A percentile compares a stretch with the other conserved stretches of the same genome.
These are phyloP conservation scores for Noctua janthe DNA, from an alignment of 2,888 invertebrate genomes.

Conservation along the genomic window DNA sequence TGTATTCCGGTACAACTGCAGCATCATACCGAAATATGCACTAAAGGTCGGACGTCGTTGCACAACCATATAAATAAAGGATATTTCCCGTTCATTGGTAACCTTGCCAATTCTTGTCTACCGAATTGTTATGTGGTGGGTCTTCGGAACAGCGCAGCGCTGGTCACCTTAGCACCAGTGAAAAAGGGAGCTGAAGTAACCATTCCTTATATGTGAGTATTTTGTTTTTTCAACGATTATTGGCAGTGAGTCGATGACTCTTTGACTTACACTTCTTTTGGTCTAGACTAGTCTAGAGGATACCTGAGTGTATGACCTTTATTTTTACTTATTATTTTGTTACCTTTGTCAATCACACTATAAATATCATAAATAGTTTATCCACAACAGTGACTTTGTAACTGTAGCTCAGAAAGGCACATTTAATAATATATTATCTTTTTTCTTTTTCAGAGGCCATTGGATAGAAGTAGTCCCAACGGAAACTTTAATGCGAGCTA, in stretches of 20 bases:
- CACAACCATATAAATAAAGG: conserved; percentile 20
- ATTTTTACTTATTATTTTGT: neutral
- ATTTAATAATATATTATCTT: neutral
- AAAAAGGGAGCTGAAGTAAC: conserved; percentile 39
- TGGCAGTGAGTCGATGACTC: neutral
- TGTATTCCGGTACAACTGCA: conserved; percentile 36
- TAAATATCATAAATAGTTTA: neutral
- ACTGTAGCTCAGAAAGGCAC: neutral
- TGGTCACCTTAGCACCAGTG: conserved; percentile 35
- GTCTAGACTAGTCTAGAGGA: neutral
- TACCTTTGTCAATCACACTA: too few species aligned
- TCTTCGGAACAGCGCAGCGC: conserved; percentile 30
- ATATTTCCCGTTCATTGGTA: conserved; percentile 49
- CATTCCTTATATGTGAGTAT: conserved; percentile 29
- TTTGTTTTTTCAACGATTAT: too few species aligned
- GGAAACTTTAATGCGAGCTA: neutral
- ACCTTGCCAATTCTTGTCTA: conserved; percentile 26
- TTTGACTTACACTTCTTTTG: neutral
- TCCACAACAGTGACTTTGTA: neutral
- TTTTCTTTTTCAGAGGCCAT: conserved; percentile 44
- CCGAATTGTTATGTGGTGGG: conserved; percentile 29
- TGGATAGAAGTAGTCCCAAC: conserved; percentile 19
- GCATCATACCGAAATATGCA: neutral
- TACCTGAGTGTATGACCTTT: neutral
- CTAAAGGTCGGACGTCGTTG: rapidly evolving